phyloP scores from a whole-genome alignment of 2,113 vertebrate genomes.

The Diphyllodes magnificus region DNA sequence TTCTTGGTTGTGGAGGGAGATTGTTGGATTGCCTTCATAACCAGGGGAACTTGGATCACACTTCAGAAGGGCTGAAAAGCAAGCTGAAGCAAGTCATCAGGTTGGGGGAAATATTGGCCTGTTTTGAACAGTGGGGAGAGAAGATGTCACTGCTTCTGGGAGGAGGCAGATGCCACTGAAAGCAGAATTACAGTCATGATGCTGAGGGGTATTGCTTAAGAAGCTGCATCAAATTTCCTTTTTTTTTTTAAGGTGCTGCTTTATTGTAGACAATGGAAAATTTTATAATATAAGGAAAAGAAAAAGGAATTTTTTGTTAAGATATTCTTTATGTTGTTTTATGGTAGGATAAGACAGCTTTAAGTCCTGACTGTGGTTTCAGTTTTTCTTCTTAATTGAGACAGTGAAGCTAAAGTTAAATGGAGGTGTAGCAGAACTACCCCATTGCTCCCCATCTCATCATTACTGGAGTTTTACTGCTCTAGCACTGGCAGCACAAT shows the following conservation, averaged over 20 bases:
- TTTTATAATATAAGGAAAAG: not conserved
- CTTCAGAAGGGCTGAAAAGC: slow-evolving; percentile 5
- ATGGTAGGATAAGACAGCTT: not conserved
- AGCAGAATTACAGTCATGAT: not conserved
- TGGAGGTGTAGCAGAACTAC: not conserved
- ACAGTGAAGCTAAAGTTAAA: not conserved
- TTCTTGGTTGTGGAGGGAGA: not conserved
- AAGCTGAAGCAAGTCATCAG: not conserved
- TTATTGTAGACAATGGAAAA: not conserved
- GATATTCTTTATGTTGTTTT: not conserved
- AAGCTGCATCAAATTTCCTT: not conserved
- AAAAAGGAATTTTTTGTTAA: not conserved
- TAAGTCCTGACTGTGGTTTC: not conserved
- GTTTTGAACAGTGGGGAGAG: not conserved
- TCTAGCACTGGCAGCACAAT: not conserved
- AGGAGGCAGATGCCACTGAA: not conserved
- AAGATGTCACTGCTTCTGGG: not conserved
- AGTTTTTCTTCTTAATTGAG: not conserved
- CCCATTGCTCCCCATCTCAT: not conserved
- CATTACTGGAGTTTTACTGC: not conserved
- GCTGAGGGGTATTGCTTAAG: not conserved
- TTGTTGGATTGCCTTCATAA: not conserved
- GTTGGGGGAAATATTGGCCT: not conserved
- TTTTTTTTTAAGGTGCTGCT: not conserved
- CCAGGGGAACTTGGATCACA: not conserved